Base-by-base conservation (phyloP, 2,888 invertebrate species). In the Drosophila paranaensis region DNA sequence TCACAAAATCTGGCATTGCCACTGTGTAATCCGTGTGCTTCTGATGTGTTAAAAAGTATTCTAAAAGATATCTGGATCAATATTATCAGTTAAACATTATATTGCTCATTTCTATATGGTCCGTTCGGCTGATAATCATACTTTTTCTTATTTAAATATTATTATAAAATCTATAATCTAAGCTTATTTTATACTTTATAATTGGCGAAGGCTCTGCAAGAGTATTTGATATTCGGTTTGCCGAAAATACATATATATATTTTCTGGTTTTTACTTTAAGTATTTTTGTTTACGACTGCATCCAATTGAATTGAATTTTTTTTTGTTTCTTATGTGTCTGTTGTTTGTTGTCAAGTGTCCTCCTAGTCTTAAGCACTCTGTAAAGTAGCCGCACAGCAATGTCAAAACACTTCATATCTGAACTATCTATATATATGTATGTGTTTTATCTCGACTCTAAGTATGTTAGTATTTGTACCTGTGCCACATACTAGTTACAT, bases 321-420 rank as follows among this genome's bases (percentile, higher is more conserved):
- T 40, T 57, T n/a, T 54, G 45, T 61, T 56, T 77, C 82, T 81
- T 61, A 51, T 80, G 77, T 79, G 70, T 74, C 48, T 57, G 45
- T 79, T 43, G 20, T 56, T 39, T 43, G 58, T 57, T 67, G 39
- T 60, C 46, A 54, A 53, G 43, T 64, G 86, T 82, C 48, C 45
- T 82, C 48, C 45, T 83, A 86, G 63, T 39, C 30, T 50, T 83
- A 83, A 83, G 87, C 88, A 88, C 80, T 40, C 54, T 60, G 46
- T 66, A 60, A 48, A 69, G 64, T 64, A 71, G 71, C 56, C 33
- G 53, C 54, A 78, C 53, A 69, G 40, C 61, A 37, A 67, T 55
- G 43, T 54, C 50, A 62, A 51, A 54, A 56, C 56, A 67, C 57
- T 54, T 46, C 54, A 33, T 37, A 10, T 30, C 25, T 48, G 13